These are phyloP conservation scores for Oncorhynchus keta DNA, from an alignment of 2,113 vertebrate genomes.

Conservation along the genomic window DNA sequence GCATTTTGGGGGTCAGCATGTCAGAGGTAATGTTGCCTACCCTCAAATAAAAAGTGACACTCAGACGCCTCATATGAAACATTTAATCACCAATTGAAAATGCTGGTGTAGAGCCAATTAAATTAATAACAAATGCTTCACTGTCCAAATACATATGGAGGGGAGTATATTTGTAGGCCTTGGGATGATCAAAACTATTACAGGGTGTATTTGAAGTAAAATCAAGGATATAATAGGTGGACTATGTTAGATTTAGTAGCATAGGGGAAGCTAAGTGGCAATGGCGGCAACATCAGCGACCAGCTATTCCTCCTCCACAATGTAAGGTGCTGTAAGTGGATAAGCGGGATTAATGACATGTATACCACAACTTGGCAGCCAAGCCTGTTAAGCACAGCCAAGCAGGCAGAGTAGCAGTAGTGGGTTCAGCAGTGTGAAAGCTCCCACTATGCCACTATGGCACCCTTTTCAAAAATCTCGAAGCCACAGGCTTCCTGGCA, in stretches of 20 bases:
- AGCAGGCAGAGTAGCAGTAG: background rate
- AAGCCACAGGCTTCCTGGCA: background rate
- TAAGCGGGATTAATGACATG: slow-evolving; percentile 42
- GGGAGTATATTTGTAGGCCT: too few relatives aligned
- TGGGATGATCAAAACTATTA: too few relatives aligned
- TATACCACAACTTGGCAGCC: slow-evolving; percentile 28
- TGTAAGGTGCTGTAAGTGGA: slow-evolving; percentile 40
- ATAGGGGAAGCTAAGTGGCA: background rate
- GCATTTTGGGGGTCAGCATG: too few relatives aligned
- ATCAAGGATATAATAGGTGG: background rate
- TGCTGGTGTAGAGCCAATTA: too few relatives aligned
- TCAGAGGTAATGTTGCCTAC: too few relatives aligned
- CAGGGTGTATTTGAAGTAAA: background rate
- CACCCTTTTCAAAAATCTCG: background rate
- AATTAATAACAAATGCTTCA: too few relatives aligned
- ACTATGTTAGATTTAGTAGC: background rate
- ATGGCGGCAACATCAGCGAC: background rate
- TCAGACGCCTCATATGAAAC: too few relatives aligned
- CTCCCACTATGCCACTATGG: background rate
- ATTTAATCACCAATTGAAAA: too few relatives aligned
- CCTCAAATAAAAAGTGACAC: too few relatives aligned
- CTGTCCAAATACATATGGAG: too few relatives aligned
- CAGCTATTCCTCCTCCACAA: slow-evolving; percentile 11
- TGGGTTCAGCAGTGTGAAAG: background rate
- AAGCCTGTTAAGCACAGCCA: slow-evolving; percentile 39